phyloP scores from a whole-genome alignment of 2,888 invertebrate genomes.

The Phyto melanocephala region DNA sequence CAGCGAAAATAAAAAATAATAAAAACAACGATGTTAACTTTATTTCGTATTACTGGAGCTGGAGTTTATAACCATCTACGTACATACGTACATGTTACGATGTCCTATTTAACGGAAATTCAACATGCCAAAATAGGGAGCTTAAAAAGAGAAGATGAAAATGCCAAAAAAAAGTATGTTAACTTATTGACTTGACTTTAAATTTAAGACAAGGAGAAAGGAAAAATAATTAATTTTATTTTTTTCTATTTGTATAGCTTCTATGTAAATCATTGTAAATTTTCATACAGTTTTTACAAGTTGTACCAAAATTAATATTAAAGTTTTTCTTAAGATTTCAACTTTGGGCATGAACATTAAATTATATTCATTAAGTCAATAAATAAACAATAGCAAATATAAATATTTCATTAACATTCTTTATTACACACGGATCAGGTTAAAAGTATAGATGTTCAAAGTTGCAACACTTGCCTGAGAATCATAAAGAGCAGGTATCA shows the following conservation, averaged over 20 bases:
- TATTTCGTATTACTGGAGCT: slow-evolving; percentile 10
- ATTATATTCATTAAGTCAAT: too few relatives aligned
- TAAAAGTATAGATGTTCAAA: too few relatives aligned
- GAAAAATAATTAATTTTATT: slow-evolving; percentile 44
- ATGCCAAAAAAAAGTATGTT: slow-evolving; percentile 14
- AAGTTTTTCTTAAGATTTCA: too few relatives aligned
- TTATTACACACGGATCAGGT: too few relatives aligned
- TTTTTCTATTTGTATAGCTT: neutral
- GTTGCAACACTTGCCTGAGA: too few relatives aligned
- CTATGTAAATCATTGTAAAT: neutral
- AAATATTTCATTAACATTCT: too few relatives aligned
- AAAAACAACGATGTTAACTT: neutral
- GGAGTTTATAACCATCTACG: slow-evolving; percentile 14
- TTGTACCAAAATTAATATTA: too few relatives aligned
- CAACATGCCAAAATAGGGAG: slow-evolving; percentile 13
- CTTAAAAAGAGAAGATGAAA: neutral
- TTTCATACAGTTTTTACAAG: too few relatives aligned
- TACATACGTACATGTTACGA: slow-evolving; percentile 11
- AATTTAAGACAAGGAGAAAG: slow-evolving; percentile 11
- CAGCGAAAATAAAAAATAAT: neutral
- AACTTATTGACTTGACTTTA: slow-evolving; percentile 34
- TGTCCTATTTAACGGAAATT: slow-evolving; percentile 32
- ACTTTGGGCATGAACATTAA: too few relatives aligned
- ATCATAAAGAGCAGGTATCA: too few relatives aligned
- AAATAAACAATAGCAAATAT: too few relatives aligned